A percentile compares a stretch with the other conserved stretches of the same genome.
Evolutionary conservation across 2,113 vertebrate species (phyloP).

Genomic region (Tetrax tetrax): DNA sequence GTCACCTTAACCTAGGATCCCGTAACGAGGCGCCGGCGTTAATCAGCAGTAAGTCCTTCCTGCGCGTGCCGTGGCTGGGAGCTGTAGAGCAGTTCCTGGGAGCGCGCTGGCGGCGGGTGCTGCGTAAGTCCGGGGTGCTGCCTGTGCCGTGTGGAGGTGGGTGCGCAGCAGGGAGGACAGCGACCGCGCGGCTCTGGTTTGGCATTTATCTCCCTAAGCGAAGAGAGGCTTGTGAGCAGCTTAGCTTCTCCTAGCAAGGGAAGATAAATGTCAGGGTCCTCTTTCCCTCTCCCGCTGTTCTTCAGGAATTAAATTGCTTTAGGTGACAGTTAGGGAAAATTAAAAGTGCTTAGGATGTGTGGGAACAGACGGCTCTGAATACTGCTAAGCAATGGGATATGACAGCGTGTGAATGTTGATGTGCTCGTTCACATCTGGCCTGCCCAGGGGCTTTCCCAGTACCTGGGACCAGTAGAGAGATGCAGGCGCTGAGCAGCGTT

Average conservation of each 20-base stretch:
- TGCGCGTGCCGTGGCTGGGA: fast-evolving
- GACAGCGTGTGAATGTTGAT: background rate
- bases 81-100: fast-evolving
- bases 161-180: fast-evolving
- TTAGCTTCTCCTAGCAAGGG: background rate
- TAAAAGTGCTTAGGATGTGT: background rate
- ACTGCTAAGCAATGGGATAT: background rate
- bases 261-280: background rate
- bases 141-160: fast-evolving
- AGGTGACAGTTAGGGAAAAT: background rate
- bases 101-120: fast-evolving
- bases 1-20: fast-evolving
- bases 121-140: fast-evolving
- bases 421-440: background rate
- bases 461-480: background rate
- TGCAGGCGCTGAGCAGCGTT: background rate
- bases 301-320: background rate
- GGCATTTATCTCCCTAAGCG: fast-evolving
- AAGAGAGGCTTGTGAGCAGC: fast-evolving
- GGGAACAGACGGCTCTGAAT: background rate
- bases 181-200: fast-evolving
- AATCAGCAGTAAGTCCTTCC: fast-evolving
- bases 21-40: fast-evolving
- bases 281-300: background rate
- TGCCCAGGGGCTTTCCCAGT: background rate